These are phyloP conservation scores for Trachelus iudaicus DNA, from an alignment of 2,888 invertebrate genomes.

Conservation along the genomic window DNA sequence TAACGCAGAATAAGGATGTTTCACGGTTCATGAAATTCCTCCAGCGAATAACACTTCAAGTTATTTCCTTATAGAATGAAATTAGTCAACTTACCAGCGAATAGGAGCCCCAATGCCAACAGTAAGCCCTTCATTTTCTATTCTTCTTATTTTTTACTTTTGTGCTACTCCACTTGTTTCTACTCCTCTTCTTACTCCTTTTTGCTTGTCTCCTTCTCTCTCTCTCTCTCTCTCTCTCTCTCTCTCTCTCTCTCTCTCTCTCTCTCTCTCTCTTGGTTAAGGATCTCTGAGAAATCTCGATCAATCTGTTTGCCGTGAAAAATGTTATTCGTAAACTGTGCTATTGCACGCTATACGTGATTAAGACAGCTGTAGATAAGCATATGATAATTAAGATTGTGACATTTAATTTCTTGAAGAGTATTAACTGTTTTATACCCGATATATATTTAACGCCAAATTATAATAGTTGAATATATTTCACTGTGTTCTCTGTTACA, in stretches of 20 bases:
- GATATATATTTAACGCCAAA: neutral
- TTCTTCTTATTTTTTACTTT: constrained; percentile 25
- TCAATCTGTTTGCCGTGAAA: neutral
- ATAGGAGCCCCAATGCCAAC: constrained; percentile 57
- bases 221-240: neutral
- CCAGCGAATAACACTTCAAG: neutral
- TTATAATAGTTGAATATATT: neutral
- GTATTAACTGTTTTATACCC: neutral
- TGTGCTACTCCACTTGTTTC: neutral
- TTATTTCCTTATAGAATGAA: neutral
- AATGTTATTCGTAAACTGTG: neutral
- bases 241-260: neutral
- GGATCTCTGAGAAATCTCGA: neutral
- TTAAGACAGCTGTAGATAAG: neutral
- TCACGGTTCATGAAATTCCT: neutral
- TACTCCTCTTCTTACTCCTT: neutral
- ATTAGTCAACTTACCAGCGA: constrained; percentile 54
- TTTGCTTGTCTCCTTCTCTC: neutral
- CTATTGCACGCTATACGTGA: neutral
- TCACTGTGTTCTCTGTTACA: neutral
- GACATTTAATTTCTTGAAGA: neutral
- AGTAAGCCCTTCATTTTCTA: constrained; percentile 59
- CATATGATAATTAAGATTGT: neutral
- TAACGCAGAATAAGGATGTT: neutral
- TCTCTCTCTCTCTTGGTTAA: neutral